Evolutionary conservation across 1,140 invertebrate species (phyloP).

Genomic region (Sweltsa coloradensis): DNA sequence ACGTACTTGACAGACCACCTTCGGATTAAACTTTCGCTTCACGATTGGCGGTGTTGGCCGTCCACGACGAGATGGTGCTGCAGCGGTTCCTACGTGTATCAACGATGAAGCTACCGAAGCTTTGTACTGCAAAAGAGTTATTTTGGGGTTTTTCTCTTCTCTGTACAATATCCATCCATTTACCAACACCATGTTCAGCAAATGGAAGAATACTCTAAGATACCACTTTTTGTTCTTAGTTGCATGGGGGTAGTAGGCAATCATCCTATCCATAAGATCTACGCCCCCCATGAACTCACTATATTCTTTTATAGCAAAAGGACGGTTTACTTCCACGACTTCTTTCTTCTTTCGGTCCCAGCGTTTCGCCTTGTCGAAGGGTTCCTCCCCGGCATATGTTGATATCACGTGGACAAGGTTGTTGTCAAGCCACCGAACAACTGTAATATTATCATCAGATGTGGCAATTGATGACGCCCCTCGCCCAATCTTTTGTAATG

Average conservation of each 20-base stretch:
- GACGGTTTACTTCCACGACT: conserved; percentile 16
- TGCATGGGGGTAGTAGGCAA: conserved; percentile 21
- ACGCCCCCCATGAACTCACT: conserved; percentile 28
- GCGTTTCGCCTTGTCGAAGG: conserved; percentile 14
- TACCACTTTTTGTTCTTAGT: conserved; percentile 20
- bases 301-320: conserved; percentile 21
- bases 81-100: not conserved
- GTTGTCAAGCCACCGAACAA: conserved; percentile 22
- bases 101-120: not conserved
- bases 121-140: not conserved
- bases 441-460: conserved; percentile 18
- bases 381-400: conserved; percentile 24
- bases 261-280: conserved; percentile 22
- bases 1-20: no score
- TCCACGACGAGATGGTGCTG: no score
- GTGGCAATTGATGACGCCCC: conserved; percentile 9
- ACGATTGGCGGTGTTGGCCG: no score
- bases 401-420: conserved; percentile 22
- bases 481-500: conserved; percentile 17
- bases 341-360: conserved; percentile 17
- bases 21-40: no score
- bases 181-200: conserved; percentile 19
- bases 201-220: conserved; percentile 21
- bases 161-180: conserved; percentile 21
- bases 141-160: conserved; percentile 1